phyloP scores from a whole-genome alignment of 1,140 invertebrate species.

The Paramacrobiotus metropolitanus region DNA sequence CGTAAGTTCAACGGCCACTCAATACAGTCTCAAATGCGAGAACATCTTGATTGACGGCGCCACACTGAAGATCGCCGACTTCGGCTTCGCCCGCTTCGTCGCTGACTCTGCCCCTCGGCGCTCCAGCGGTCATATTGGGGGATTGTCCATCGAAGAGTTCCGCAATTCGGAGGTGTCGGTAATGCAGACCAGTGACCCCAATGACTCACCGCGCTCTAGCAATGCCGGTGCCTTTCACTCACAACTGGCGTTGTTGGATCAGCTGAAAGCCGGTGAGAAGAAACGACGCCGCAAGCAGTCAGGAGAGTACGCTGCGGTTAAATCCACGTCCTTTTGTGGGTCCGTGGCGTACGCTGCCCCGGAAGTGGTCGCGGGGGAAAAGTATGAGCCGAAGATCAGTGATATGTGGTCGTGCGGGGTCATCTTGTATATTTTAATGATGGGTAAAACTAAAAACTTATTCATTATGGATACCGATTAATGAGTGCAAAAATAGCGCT shows the following conservation, averaged over 20 bases:
- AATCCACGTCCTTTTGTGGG: neutral
- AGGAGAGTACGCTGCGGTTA: neutral
- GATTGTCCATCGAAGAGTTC: neutral
- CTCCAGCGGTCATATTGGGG: conserved; percentile 11
- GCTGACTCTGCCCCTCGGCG: conserved; percentile 16
- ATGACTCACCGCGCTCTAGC: neutral
- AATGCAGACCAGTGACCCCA: neutral
- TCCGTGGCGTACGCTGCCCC: conserved; percentile 50
- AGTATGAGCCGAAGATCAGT: conserved; percentile 15
- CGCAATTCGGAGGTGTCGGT: neutral
- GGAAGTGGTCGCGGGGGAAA: conserved; percentile 38
- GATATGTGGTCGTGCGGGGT: conserved; percentile 18
- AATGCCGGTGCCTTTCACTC: neutral
- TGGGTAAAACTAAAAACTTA: too few species aligned
- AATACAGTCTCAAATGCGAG: conserved; percentile 77
- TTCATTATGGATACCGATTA: too few species aligned
- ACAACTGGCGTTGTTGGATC: neutral
- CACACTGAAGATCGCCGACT: conserved; percentile 86
- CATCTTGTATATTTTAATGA: conserved; percentile 17
- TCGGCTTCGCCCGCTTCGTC: conserved; percentile 43
- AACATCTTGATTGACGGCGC: conserved; percentile 78
- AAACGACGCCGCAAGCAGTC: neutral
- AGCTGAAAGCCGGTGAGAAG: neutral
- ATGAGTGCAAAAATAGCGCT: too few species aligned
- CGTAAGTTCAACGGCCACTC: too few species aligned